Evolutionary conservation across 2,888 invertebrate species (phyloP).

Genomic region (Macaria notata): DNA sequence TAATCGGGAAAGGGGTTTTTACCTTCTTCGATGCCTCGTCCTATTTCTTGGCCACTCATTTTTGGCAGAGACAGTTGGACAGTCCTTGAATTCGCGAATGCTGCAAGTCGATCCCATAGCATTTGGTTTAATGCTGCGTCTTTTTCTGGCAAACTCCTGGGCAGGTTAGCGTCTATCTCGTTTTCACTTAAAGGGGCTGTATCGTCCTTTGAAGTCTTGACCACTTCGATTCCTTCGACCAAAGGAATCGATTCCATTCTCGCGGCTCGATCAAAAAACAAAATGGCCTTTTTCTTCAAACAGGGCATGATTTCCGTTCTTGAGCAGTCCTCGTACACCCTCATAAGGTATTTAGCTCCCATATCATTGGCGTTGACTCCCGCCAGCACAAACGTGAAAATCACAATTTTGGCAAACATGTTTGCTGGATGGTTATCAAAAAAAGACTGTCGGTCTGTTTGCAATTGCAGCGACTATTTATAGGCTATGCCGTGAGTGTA

Average conservation of each 20-base stretch:
- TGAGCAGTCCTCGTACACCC: constrained; percentile 90
- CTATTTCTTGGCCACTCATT: constrained; percentile 85
- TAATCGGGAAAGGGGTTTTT: constrained; percentile 36
- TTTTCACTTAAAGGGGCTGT: constrained; percentile 82
- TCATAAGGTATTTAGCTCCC: constrained; percentile 85
- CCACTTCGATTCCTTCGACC: constrained; percentile 85
- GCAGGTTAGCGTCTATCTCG: constrained; percentile 86
- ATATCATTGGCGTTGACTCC: constrained; percentile 62
- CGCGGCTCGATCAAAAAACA: constrained; percentile 89
- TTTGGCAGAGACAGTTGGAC: constrained; percentile 90
- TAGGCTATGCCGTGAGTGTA: constrained; percentile 49
- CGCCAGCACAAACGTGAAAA: constrained; percentile 47
- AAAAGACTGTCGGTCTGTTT: constrained; percentile 77
- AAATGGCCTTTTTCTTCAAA: constrained; percentile 90
- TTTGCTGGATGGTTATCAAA: constrained; percentile 65
- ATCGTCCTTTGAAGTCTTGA: constrained; percentile 77
- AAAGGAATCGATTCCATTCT: constrained; percentile 85
- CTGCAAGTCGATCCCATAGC: constrained; percentile 86
- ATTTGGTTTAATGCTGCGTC: constrained; percentile 86
- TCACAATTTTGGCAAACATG: constrained; percentile 49
- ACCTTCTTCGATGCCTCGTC: constrained; percentile 90
- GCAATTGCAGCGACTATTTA: constrained; percentile 63
- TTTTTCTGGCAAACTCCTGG: constrained; percentile 85
- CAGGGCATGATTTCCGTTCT: constrained; percentile 87
- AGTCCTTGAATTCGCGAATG: constrained; percentile 88